Evolutionary conservation across 2,888 invertebrate species (phyloP).

Genomic region (Lymantria dispar): DNA sequence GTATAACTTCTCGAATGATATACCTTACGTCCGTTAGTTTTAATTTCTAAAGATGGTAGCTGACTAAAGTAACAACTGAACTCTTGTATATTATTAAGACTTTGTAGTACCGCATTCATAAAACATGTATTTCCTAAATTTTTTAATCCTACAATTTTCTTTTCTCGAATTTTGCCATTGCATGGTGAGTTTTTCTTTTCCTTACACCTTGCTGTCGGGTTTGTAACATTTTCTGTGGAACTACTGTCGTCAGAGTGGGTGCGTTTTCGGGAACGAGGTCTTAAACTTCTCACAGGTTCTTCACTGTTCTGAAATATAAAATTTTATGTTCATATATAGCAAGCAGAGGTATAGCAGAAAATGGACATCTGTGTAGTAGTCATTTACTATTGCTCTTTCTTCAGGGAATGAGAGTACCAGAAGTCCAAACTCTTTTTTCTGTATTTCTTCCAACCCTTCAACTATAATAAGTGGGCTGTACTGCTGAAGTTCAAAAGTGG

Average conservation of each 20-base stretch:
- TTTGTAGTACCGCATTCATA: slow-evolving; percentile 93
- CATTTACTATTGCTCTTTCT: no score
- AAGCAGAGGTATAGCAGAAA: no score
- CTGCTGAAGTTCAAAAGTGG: no score
- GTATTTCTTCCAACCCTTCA: no score
- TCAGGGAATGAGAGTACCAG: no score
- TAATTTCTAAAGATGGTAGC: slow-evolving; percentile 87
- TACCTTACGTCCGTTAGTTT: slow-evolving; percentile 82
- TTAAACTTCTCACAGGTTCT: slow-evolving; percentile 79
- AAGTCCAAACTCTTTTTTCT: no score
- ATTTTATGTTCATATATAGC: no score
- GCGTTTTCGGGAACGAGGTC: slow-evolving; percentile 83
- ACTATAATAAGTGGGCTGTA: no score
- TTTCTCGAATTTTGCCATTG: slow-evolving; percentile 80
- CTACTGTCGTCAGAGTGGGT: slow-evolving; percentile 81
- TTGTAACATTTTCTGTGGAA: slow-evolving; percentile 72
- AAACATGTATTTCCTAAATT: slow-evolving; percentile 94
- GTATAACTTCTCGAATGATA: slow-evolving; percentile 84
- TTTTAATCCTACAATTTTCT: slow-evolving; percentile 87
- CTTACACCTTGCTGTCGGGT: slow-evolving; percentile 46
- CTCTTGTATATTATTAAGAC: slow-evolving; percentile 91
- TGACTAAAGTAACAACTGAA: slow-evolving; percentile 92
- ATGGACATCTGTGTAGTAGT: no score
- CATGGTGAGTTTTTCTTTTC: slow-evolving; percentile 59
- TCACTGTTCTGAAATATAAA: slow-evolving; percentile 56